Evolutionary conservation across 1,140 invertebrate species (phyloP).

Genomic region (Saccostrea glomerata): DNA sequence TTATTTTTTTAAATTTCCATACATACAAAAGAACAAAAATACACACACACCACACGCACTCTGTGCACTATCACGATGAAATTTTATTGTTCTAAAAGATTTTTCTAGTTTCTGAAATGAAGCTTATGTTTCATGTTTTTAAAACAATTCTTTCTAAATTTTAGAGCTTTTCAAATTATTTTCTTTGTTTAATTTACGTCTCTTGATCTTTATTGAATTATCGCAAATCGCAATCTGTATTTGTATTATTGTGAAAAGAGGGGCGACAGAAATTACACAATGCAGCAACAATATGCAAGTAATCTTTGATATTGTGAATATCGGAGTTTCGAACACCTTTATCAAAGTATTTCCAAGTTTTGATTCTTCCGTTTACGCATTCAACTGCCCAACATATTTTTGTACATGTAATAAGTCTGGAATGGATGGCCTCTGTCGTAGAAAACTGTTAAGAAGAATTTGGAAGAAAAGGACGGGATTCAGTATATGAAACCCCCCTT

Average conservation of each 20-base stretch:
- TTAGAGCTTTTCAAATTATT: too few relatives aligned
- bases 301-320: too few relatives aligned
- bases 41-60: too few relatives aligned
- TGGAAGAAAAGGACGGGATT: neutral
- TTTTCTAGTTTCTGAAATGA: too few relatives aligned
- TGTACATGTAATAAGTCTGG: neutral
- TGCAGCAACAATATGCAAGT: slow-evolving; percentile 1
- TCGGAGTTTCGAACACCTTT: slow-evolving; percentile 36
- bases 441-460: neutral
- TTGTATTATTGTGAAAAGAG: neutral
- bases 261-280: slow-evolving; percentile 16
- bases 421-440: neutral
- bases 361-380: slow-evolving; percentile 27
- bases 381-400: slow-evolving; percentile 44
- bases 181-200: too few relatives aligned
- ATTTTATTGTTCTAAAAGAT: too few relatives aligned
- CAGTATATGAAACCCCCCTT: neutral
- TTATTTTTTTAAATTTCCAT: too few relatives aligned
- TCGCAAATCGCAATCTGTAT: neutral
- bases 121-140: too few relatives aligned
- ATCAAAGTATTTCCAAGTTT: slow-evolving; percentile 35
- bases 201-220: too few relatives aligned
- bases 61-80: too few relatives aligned
- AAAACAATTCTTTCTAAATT: too few relatives aligned
- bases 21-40: too few relatives aligned